Conservation (phyloP, 2,113 vertebrate species). For the Cyrtonyx montezumae region DNA sequence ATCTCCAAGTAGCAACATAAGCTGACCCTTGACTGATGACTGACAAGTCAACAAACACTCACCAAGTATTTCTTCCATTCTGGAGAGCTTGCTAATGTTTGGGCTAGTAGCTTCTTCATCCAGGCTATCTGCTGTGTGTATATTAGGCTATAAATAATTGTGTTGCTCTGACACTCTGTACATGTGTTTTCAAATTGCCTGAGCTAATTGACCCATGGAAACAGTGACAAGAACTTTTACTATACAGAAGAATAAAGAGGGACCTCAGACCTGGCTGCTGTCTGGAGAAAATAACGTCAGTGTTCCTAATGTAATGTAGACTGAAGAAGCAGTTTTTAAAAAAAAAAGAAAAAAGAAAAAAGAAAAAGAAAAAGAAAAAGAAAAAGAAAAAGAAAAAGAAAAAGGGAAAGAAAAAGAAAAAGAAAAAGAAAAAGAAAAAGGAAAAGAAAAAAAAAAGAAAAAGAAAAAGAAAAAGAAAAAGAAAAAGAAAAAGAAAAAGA, state of each 20-base stretch:
- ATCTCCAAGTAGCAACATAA: not conserved
- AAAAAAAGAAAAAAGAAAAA: slow-evolving; percentile 1
- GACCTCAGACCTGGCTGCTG: not conserved
- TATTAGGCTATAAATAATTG: not conserved
- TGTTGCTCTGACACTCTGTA: not conserved
- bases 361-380: slow-evolving; percentile 18
- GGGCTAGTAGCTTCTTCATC: not conserved
- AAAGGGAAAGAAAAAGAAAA: not conserved
- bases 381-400: not conserved
- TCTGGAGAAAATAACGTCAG: not conserved
- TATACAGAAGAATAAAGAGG: not conserved
- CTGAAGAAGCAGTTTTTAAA: not conserved
- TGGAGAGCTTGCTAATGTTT: not conserved
- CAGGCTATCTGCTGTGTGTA: not conserved
- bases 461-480: no score
- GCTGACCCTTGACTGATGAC: not conserved
- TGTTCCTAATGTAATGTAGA: not conserved
- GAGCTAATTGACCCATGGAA: not conserved
- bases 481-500: no score
- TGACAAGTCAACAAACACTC: not conserved
- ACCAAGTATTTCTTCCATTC: not conserved
- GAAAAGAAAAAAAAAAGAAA: no score
- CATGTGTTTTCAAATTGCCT: not conserved
- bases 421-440: not conserved
- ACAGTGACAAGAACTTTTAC: not conserved